phyloP scores from a whole-genome alignment of 1,140 invertebrate genomes.

The Thaumatotibia leucotreta region DNA sequence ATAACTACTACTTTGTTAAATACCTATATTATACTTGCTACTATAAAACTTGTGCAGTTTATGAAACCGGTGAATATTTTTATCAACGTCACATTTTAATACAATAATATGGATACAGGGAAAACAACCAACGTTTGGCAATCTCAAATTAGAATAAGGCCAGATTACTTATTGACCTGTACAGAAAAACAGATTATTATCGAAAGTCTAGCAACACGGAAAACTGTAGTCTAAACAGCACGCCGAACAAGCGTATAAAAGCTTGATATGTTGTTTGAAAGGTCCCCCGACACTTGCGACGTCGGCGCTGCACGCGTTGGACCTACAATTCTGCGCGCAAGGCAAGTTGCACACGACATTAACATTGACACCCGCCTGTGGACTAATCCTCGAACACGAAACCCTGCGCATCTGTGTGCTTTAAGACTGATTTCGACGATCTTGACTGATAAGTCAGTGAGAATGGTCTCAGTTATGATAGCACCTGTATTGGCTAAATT shows the following conservation, averaged over 20 bases:
- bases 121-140: too few relatives aligned
- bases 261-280: constrained; percentile 35
- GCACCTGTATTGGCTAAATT: too few relatives aligned
- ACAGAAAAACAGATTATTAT: neutral
- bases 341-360: constrained; percentile 43
- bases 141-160: too few relatives aligned
- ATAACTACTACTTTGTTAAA: too few relatives aligned
- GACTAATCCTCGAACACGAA: neutral
- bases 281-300: constrained; percentile 63
- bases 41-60: too few relatives aligned
- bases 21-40: too few relatives aligned
- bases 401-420: neutral
- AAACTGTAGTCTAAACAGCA: neutral
- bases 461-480: too few relatives aligned
- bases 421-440: neutral
- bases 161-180: too few relatives aligned
- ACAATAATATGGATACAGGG: too few relatives aligned
- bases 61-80: too few relatives aligned
- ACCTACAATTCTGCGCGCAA: constrained; percentile 67
- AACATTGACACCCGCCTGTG: neutral
- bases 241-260: neutral
- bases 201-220: neutral
- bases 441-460: neutral
- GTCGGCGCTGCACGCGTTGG: constrained; percentile 62
- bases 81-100: too few relatives aligned